Percentiles rank a stretch among this genome's conserved stretches.
Evolutionary conservation across 2,888 invertebrate species (phyloP).

Genomic region (Cantharis flavilabris): DNA sequence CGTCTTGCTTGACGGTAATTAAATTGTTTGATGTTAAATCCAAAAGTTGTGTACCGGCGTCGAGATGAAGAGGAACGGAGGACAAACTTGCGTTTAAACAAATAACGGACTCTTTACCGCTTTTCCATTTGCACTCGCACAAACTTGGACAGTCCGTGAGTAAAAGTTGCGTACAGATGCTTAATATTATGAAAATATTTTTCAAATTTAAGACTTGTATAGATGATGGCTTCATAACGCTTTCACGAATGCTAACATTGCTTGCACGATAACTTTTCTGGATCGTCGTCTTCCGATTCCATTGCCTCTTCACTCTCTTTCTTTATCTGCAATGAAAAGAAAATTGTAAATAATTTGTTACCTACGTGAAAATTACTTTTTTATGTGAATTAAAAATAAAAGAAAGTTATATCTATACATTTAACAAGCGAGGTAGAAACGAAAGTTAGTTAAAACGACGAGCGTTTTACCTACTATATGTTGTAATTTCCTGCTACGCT

Average conservation of each 20-base stretch:
- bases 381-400: background rate
- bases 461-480: background rate
- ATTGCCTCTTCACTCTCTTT: slow-evolving; percentile 31
- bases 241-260: slow-evolving; percentile 17
- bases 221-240: slow-evolving; percentile 23
- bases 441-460: slow-evolving; percentile 15
- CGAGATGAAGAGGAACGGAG: slow-evolving; percentile 73
- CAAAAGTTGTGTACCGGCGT: slow-evolving; percentile 78
- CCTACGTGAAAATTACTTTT: background rate
- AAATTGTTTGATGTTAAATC: slow-evolving; percentile 78
- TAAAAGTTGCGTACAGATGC: slow-evolving; percentile 53
- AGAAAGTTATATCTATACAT: slow-evolving; percentile 3
- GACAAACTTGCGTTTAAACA: slow-evolving; percentile 78
- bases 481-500: slow-evolving; percentile 15
- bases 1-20: slow-evolving; percentile 68
- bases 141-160: slow-evolving; percentile 71
- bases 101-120: slow-evolving; percentile 82
- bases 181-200: slow-evolving; percentile 43
- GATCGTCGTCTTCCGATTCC: slow-evolving; percentile 48
- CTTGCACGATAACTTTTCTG: slow-evolving; percentile 34
- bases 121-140: slow-evolving; percentile 89
- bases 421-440: slow-evolving; percentile 12
- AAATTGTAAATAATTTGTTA: background rate
- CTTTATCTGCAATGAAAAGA: slow-evolving; percentile 32
- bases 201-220: slow-evolving; percentile 23